Base-by-base conservation (phyloP, 2,888 invertebrate genomes). In the Drosophila pseudotalamancana region DNA sequence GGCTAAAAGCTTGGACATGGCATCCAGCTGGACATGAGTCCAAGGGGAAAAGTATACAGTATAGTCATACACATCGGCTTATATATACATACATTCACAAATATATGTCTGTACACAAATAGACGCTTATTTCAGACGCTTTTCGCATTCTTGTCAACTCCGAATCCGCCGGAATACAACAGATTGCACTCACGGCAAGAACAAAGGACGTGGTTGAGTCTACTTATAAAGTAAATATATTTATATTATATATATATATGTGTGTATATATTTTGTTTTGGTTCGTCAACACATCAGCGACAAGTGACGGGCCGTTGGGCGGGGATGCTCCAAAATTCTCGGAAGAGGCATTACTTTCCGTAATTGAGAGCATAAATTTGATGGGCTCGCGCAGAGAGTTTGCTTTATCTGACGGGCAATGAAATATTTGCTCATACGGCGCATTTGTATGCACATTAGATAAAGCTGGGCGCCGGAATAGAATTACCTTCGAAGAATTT, bases 341-440 rank as follows among this genome's bases (percentile, higher is more conserved):
- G 16, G 53, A 60, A 42, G 62, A 69, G 56, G 60, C 61, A 83
- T 78, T 72, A 81, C 72, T 79, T 67, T 68, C 50, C 46, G 72
- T 79, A 83, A 80, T 79, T 76, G 72, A 64, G 76, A 68, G 63
- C 60, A 78, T 78, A 72, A 71, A 79, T 74, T 83, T 75, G 62
- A 79, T 72, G 76, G 60, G 63, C 65, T 55, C 70, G 42, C 54
- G 59, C 51, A 21, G 51, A 55, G 53, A 45, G 50, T 50, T 56
- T 60, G 53, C 32, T 61, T 46, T 72, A 55, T 67, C 59, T 43
- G 55, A 63, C 65, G 65, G 57, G 64, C 63, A 56, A 77, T 77
- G 65, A 77, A 71, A 67, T 70, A 72, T 64, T 63, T 59, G 29
- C 39, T 50, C 46, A 53, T 40, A 32, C 37, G 40, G 4, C 14